Evolutionary conservation across 2,797 vertebrate species (phyloP).

Genomic region (Microctenopoma lineatum): DNA sequence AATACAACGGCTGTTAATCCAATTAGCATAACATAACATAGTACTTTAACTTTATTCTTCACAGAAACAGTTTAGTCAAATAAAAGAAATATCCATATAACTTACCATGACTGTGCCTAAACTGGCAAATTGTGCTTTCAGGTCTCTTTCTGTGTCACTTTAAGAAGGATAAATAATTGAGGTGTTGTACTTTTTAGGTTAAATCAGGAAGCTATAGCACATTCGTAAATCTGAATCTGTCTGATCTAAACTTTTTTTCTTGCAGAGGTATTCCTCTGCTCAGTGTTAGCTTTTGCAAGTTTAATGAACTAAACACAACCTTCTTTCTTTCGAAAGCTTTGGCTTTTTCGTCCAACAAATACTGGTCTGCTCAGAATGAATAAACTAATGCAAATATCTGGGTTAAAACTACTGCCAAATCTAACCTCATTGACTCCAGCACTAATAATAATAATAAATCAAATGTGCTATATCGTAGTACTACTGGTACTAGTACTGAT

Average conservation of each 20-base stretch:
- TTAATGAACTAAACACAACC: constrained; percentile 5
- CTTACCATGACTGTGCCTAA: not conserved
- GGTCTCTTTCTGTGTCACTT: too few species aligned
- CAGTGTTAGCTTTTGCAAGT: constrained; percentile 33
- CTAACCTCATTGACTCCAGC: not conserved
- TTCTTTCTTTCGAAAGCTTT: not conserved
- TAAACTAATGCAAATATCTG: not conserved
- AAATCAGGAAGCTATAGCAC: not conserved
- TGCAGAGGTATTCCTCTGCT: constrained; percentile 10
- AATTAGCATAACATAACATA: constrained; percentile 39
- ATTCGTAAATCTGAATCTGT: not conserved
- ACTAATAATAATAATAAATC: not conserved
- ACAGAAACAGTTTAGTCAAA: not conserved
- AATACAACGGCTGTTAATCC: constrained; percentile 8
- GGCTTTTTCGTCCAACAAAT: not conserved
- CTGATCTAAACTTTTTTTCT: constrained; percentile 28
- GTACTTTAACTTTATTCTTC: not conserved
- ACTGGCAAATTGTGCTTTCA: too few species aligned
- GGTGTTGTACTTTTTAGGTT: not conserved
- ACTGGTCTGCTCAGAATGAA: not conserved
- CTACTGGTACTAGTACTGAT: too few species aligned
- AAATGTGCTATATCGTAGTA: not conserved
- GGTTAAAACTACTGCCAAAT: not conserved
- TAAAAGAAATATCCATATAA: not conserved
- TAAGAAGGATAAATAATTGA: too few species aligned